These are phyloP conservation scores for Caenorhabditis sp. DNA, from an alignment of 2,888 invertebrate species.

Conservation along the genomic window DNA sequence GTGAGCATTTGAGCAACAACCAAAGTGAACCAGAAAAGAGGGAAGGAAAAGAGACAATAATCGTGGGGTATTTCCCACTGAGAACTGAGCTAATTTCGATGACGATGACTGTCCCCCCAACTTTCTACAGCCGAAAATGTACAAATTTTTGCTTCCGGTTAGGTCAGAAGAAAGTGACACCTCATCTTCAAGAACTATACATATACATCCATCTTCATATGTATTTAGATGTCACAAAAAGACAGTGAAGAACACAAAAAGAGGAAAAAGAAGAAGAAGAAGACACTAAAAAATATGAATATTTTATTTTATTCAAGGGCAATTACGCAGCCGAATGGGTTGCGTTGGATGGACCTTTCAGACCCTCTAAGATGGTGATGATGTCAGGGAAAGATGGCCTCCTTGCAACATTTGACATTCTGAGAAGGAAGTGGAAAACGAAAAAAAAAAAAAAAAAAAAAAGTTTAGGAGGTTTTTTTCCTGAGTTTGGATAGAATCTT, in stretches of 20 bases:
- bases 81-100: slow-evolving; percentile 16
- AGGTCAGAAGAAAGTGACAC: too few species aligned
- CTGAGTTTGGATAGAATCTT: too few species aligned
- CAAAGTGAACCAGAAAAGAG: slow-evolving; percentile 10
- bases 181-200: too few species aligned
- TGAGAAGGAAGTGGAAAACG: neutral
- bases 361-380: neutral
- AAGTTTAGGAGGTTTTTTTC: too few species aligned
- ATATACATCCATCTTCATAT: too few species aligned
- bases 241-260: neutral
- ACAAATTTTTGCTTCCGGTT: neutral
- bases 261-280: neutral
- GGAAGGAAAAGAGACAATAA: slow-evolving; percentile 23
- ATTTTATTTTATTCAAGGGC: slow-evolving; percentile 39
- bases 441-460: neutral
- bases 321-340: slow-evolving; percentile 24
- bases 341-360: neutral
- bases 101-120: neutral
- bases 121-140: neutral
- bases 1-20: slow-evolving; percentile 19
- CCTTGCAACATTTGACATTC: neutral
- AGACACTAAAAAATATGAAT: slow-evolving; percentile 46
- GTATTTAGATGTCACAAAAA: too few species aligned
- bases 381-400: neutral
- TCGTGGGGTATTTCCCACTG: slow-evolving; percentile 35